phyloP scores from a whole-genome alignment of 2,113 vertebrate genomes.

The Corythoichthys intestinalis region DNA sequence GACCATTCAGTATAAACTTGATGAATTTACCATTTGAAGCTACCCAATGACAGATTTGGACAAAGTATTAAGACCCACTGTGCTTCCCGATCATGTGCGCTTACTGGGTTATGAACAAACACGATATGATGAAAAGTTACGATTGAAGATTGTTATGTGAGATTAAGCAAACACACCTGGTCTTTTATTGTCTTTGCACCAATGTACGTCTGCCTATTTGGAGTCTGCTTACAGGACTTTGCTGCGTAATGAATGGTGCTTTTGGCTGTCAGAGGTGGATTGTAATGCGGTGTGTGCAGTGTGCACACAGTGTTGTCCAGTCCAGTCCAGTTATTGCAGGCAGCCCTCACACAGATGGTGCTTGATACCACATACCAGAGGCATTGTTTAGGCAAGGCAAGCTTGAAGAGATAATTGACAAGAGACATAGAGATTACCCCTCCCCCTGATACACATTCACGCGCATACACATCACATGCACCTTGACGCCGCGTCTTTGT shows the following conservation, averaged over 20 bases:
- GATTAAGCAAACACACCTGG: background rate
- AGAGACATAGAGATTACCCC: constrained; percentile 62
- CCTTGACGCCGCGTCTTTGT: constrained; percentile 53
- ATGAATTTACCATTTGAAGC: background rate
- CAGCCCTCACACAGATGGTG: constrained; percentile 79
- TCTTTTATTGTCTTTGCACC: background rate
- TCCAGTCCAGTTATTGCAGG: constrained; percentile 78
- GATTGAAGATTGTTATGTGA: background rate
- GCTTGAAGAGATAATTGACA: constrained; percentile 78
- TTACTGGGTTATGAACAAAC: constrained; percentile 11
- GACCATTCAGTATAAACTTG: background rate
- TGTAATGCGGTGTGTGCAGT: constrained; percentile 14
- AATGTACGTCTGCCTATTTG: background rate
- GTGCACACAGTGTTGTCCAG: constrained; percentile 21
- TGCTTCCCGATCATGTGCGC: background rate
- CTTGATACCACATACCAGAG: constrained; percentile 80
- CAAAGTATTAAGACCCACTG: background rate
- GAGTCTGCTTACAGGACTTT: constrained; percentile 53
- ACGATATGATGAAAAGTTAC: background rate
- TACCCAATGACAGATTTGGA: constrained; percentile 3
- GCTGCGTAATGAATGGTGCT: constrained; percentile 48
- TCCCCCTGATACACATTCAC: constrained; percentile 24
- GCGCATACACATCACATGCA: constrained; percentile 50
- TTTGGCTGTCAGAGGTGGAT: constrained; percentile 24
- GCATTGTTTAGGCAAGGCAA: constrained; percentile 78